Evolutionary conservation across 2,888 invertebrate genomes (phyloP).

Genomic region (Oeneis ivallda): DNA sequence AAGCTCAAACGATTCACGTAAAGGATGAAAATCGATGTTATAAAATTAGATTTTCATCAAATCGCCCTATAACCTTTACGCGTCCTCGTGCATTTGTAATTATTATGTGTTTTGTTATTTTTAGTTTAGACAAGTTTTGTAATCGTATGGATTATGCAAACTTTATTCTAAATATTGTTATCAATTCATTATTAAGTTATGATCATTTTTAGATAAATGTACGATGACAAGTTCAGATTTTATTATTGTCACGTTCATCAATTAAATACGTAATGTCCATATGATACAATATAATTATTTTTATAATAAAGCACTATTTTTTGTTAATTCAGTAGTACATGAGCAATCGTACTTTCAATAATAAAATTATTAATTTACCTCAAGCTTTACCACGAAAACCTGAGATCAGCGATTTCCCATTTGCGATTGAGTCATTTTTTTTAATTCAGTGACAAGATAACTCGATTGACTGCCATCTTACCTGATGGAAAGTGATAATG

Average conservation of each 20-base stretch:
- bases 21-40: too few species aligned
- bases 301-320: too few species aligned
- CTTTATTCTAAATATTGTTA: background rate
- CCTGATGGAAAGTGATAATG: too few species aligned
- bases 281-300: too few species aligned
- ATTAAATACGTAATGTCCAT: background rate
- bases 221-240: background rate
- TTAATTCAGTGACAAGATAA: background rate
- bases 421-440: background rate
- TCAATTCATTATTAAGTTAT: background rate
- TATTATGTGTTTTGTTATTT: background rate
- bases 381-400: background rate
- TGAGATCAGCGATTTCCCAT: background rate
- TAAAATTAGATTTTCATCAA: too few species aligned
- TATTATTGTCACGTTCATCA: background rate
- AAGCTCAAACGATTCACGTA: too few species aligned
- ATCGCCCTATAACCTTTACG: too few species aligned
- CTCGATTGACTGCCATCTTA: background rate
- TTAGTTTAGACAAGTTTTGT: slow-evolving; percentile 1
- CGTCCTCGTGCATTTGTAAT: too few species aligned
- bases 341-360: background rate
- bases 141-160: background rate
- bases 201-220: background rate
- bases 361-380: background rate
- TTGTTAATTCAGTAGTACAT: too few species aligned